Percentiles rank a stretch among this genome's conserved stretches.
Evolutionary conservation across 2,113 vertebrate genomes (phyloP).

Genomic region (Brachypodius melanocephalos): DNA sequence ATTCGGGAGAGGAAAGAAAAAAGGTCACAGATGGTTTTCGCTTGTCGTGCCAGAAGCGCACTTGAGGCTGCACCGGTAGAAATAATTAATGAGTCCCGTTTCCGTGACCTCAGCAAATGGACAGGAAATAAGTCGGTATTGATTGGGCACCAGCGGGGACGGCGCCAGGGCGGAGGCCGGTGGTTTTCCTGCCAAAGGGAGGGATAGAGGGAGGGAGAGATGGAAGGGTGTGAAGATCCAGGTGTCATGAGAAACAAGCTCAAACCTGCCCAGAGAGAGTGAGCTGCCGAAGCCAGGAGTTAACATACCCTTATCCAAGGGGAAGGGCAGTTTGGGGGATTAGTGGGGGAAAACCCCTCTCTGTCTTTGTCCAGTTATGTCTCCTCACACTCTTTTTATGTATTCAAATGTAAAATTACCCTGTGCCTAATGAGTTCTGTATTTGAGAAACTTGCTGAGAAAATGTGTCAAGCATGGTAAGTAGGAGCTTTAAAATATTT

Average conservation of each 20-base stretch:
- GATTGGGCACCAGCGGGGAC: conserved; percentile 86
- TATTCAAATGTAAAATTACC: conserved; percentile 34
- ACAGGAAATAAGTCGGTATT: conserved; percentile 98
- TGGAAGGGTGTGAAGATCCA: conserved; percentile 33
- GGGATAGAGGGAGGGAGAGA: not conserved
- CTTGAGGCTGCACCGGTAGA: conserved; percentile 89
- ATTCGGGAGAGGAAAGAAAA: not conserved
- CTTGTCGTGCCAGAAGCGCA: conserved; percentile 83
- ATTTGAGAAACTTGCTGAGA: conserved; percentile 40
- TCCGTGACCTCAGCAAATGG: conserved; percentile 97
- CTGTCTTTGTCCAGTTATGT: not conserved
- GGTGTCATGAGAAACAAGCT: conserved; percentile 45
- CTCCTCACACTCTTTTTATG: conserved; percentile 10
- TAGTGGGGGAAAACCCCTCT: not conserved
- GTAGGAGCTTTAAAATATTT: conserved; percentile 66
- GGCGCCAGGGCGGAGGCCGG: conserved; percentile 95
- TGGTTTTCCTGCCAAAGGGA: conserved; percentile 86
- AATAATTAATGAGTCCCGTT: conserved; percentile 97
- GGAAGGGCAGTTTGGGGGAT: not conserved
- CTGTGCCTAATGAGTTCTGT: conserved; percentile 31
- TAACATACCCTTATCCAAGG: not conserved
- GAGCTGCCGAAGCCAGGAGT: conserved; percentile 44
- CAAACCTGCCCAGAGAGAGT: not conserved
- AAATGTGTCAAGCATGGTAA: conserved; percentile 63
- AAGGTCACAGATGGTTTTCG: conserved; percentile 84